phyloP scores from a whole-genome alignment of 2,888 invertebrate genomes.

The Luperina testacea region DNA sequence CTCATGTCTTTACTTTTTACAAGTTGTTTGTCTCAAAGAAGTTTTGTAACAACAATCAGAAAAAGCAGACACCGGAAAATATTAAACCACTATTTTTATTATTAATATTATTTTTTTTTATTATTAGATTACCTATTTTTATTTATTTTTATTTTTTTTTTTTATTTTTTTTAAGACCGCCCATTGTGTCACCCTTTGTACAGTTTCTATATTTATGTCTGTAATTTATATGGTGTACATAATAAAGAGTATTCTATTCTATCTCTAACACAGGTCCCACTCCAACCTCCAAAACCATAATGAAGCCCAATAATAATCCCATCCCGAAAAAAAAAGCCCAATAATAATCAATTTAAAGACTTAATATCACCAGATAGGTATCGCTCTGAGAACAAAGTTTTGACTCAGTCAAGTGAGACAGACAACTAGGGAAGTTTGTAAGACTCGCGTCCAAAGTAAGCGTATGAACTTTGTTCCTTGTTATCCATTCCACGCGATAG shows the following conservation, averaged over 20 bases:
- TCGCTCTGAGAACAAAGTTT: conserved; percentile 53
- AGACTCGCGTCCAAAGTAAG: conserved; percentile 43
- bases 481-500: conserved; percentile 71
- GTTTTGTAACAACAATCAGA: background rate
- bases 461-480: conserved; percentile 66
- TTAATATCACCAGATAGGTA: conserved; percentile 37
- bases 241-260: too few relatives aligned
- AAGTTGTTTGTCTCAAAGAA: conserved; percentile 1
- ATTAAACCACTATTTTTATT: background rate
- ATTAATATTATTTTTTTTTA: too few relatives aligned
- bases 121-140: too few relatives aligned
- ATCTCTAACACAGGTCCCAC: background rate
- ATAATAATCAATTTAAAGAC: conserved; percentile 55
- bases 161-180: too few relatives aligned
- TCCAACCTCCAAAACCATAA: conserved; percentile 56
- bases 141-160: too few relatives aligned
- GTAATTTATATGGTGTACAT: too few relatives aligned
- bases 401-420: conserved; percentile 15
- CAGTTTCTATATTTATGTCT: too few relatives aligned
- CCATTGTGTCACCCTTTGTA: too few relatives aligned
- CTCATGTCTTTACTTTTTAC: conserved; percentile 9
- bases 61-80: background rate
- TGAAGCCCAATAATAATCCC: conserved; percentile 53
- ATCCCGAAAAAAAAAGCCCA: too few relatives aligned
- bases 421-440: conserved; percentile 44